These are phyloP conservation scores for Pocota personata DNA, from an alignment of 2,888 invertebrate species.

Conservation along the genomic window DNA sequence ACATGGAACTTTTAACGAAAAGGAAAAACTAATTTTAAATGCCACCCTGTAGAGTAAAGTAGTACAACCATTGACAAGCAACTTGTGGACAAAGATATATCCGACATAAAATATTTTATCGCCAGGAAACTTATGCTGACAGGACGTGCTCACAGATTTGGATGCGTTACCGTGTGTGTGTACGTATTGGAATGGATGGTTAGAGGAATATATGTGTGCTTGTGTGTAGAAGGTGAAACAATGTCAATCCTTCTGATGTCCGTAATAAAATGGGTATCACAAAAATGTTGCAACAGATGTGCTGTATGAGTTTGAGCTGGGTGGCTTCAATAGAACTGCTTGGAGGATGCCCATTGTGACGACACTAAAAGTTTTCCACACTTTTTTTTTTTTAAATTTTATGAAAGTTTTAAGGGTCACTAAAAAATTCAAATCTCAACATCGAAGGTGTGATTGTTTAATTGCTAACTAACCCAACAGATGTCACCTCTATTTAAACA, in stretches of 20 bases:
- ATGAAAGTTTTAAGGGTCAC: too few relatives aligned
- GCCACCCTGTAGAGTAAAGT: slow-evolving; percentile 10
- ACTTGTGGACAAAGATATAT: slow-evolving; percentile 36
- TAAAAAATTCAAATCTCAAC: too few relatives aligned
- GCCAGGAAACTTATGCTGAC: slow-evolving; percentile 25
- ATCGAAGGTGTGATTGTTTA: too few relatives aligned
- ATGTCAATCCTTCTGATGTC: background rate
- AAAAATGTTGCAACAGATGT: slow-evolving; percentile 5
- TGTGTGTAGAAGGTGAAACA: background rate
- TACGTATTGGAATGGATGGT: background rate
- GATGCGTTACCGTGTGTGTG: background rate
- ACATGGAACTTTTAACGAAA: background rate
- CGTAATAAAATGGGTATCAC: background rate
- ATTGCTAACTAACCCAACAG: too few relatives aligned
- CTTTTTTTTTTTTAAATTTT: too few relatives aligned
- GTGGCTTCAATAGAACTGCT: background rate
- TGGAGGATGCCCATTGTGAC: too few relatives aligned
- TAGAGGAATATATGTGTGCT: too few relatives aligned
- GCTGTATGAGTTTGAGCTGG: background rate
- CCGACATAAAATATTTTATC: slow-evolving; percentile 43
- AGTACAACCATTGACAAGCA: slow-evolving; percentile 19
- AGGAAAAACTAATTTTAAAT: slow-evolving; percentile 31
- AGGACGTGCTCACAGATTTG: background rate
- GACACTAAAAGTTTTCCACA: too few relatives aligned
- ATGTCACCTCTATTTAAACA: background rate